A percentile compares a stretch with the other conserved stretches of the same genome.
These are phyloP conservation scores for Parauchenoglanis ngamensis DNA, from an alignment of 2,797 vertebrate genomes.

Conservation along the genomic window DNA sequence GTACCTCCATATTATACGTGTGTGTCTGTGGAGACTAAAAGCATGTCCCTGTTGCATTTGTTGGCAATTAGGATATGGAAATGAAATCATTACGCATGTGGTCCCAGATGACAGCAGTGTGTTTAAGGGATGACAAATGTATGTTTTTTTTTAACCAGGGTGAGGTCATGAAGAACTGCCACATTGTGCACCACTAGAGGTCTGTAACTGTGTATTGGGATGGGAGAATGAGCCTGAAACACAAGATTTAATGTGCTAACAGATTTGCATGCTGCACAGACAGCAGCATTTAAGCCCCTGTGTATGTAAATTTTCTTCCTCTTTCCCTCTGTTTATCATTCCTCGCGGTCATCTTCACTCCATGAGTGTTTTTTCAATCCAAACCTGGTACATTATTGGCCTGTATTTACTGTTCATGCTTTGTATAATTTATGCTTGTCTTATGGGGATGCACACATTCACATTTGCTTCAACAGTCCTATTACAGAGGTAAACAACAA, in stretches of 20 bases:
- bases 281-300: neutral
- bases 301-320: neutral
- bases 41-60: conserved; percentile 52
- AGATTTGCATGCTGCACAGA: conserved; percentile 20
- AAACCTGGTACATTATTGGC: neutral
- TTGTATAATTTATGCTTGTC: neutral
- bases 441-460: neutral
- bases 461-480: neutral
- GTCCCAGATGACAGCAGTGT: conserved; percentile 8
- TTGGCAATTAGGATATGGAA: conserved; percentile 60
- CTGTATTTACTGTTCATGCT: neutral
- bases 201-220: neutral
- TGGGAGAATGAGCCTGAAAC: conserved; percentile 1
- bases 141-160: neutral
- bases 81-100: conserved; percentile 49
- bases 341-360: neutral
- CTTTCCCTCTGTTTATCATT: conserved; percentile 1
- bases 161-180: conserved; percentile 43
- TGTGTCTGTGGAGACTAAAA: conserved; percentile 31
- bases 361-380: neutral
- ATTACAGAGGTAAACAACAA: neutral
- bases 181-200: neutral
- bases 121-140: conserved; percentile 1
- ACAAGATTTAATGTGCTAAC: neutral
- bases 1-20: neutral